Conservation (phyloP, 2,888 invertebrate genomes). For the Branchipolynoe longqiensis region DNA sequence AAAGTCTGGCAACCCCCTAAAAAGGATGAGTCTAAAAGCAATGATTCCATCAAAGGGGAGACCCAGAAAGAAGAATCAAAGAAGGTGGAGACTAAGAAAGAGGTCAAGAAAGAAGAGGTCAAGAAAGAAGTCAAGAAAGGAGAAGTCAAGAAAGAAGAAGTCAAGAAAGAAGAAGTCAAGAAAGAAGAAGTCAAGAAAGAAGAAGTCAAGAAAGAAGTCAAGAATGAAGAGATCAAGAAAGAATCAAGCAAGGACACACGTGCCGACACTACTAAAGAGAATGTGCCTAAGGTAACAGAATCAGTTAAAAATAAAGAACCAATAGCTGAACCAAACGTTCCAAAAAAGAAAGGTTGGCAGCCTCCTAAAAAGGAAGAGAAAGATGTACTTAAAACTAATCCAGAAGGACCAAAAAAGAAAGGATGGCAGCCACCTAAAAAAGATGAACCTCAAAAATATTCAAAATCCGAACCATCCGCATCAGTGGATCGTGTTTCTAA, state of each 20-base stretch:
- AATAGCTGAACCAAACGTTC: neutral
- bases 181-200: neutral
- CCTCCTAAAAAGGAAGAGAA: slow-evolving; percentile 13
- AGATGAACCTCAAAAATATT: neutral
- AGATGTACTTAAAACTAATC: neutral
- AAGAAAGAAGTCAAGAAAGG: neutral
- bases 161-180: neutral
- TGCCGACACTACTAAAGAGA: neutral
- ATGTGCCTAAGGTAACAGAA: neutral
- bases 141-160: slow-evolving; percentile 6
- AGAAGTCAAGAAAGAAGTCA: neutral
- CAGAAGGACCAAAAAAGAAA: neutral
- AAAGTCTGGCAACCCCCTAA: slow-evolving; percentile 21
- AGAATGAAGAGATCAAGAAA: neutral
- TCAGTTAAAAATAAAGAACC: neutral
- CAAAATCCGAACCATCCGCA: neutral
- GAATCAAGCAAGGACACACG: neutral
- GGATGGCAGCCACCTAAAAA: slow-evolving; percentile 14
- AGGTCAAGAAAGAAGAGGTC: neutral
- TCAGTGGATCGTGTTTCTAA: neutral
- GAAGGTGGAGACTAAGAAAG: neutral
- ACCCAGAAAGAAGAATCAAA: neutral
- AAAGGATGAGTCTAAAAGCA: neutral
- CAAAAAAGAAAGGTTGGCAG: slow-evolving; percentile 9
- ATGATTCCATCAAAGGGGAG: neutral